phyloP scores from a whole-genome alignment of 2,797 vertebrate genomes.

The Toxotes lorentzi region DNA sequence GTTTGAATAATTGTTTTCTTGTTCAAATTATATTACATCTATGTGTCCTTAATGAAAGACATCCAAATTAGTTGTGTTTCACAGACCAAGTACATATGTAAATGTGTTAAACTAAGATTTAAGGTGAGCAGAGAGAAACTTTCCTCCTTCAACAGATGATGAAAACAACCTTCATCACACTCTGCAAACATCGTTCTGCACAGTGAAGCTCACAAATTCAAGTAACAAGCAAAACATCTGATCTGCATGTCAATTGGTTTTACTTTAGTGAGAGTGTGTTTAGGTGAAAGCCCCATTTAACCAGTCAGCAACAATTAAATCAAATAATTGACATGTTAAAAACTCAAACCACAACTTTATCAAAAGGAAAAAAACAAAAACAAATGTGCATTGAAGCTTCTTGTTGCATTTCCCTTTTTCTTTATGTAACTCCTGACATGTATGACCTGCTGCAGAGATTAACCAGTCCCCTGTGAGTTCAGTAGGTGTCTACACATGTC shows the following conservation, averaged over 20 bases:
- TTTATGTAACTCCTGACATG: neutral
- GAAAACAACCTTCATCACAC: no score
- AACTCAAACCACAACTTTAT: neutral
- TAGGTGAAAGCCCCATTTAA: neutral
- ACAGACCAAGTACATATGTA: no score
- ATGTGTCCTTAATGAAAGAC: neutral
- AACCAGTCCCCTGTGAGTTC: neutral
- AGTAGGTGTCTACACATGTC: conserved; percentile 1
- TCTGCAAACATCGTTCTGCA: neutral
- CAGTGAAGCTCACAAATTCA: neutral
- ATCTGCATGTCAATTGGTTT: neutral
- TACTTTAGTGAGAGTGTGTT: neutral
- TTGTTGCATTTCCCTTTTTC: neutral
- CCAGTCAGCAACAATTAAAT: neutral
- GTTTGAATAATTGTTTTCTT: neutral
- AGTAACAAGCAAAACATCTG: neutral
- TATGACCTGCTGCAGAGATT: neutral
- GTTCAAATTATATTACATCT: neutral
- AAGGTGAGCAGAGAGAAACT: neutral
- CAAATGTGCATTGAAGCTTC: conserved; percentile 2
- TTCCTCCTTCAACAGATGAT: no score
- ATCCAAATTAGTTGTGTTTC: neutral
- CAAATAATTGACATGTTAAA: neutral
- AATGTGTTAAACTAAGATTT: neutral
- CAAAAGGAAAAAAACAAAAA: neutral